phyloP scores from a whole-genome alignment of 2,888 invertebrate genomes.

The Nemapogon koenigi region DNA sequence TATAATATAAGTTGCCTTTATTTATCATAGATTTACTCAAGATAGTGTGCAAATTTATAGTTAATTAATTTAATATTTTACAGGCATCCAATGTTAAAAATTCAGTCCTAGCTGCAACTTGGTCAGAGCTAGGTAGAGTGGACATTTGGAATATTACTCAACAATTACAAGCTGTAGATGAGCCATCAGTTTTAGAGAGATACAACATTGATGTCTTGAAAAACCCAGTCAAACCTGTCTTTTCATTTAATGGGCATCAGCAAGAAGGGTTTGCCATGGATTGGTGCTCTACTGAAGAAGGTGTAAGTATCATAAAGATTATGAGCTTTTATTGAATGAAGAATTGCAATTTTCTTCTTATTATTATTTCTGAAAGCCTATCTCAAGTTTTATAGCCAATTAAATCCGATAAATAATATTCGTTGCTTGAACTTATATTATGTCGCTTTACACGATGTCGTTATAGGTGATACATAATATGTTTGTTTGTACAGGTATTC shows the following conservation, averaged over 20 bases:
- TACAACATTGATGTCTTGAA: slow-evolving; percentile 69
- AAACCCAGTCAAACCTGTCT: slow-evolving; percentile 71
- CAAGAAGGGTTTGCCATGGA: slow-evolving; percentile 95
- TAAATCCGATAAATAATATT: too few species aligned
- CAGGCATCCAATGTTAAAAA: slow-evolving; percentile 69
- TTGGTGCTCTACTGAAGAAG: slow-evolving; percentile 84
- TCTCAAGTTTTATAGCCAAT: too few species aligned
- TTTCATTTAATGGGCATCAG: slow-evolving; percentile 89
- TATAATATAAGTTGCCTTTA: neutral
- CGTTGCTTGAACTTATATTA: too few species aligned
- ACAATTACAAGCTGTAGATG: slow-evolving; percentile 82
- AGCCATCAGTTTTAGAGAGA: slow-evolving; percentile 64
- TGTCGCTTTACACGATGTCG: too few species aligned
- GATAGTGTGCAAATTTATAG: too few species aligned
- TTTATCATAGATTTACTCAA: neutral
- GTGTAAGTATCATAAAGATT: slow-evolving; percentile 71
- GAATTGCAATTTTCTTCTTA: slow-evolving; percentile 1
- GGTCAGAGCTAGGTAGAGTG: slow-evolving; percentile 95
- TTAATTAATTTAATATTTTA: slow-evolving; percentile 18
- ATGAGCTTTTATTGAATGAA: too few species aligned
- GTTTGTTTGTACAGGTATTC: too few species aligned
- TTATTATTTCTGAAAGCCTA: too few species aligned
- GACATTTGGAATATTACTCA: slow-evolving; percentile 89
- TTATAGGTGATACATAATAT: too few species aligned
- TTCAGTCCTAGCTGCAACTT: slow-evolving; percentile 83